These are phyloP conservation scores for Hydrolagus affinis DNA, from an alignment of 2,113 vertebrate genomes.

Conservation along the genomic window DNA sequence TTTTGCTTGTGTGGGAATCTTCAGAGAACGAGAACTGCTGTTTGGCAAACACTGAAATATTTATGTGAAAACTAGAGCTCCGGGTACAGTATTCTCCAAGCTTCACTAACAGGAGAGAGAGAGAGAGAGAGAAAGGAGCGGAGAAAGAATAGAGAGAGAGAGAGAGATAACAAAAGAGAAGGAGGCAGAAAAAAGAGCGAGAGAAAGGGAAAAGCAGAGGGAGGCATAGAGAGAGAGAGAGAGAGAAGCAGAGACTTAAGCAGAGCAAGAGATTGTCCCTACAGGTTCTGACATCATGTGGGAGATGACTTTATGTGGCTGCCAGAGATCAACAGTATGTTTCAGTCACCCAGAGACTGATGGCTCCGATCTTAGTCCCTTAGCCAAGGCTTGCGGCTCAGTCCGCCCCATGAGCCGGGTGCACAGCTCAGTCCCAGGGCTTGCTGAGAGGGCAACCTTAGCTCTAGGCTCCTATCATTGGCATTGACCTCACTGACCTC, in stretches of 20 bases:
- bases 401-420: too few species aligned
- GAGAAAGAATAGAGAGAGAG: background rate
- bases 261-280: background rate
- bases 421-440: too few species aligned
- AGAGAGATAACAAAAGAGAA: background rate
- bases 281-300: background rate
- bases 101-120: background rate
- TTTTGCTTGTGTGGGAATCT: background rate
- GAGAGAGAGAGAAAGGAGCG: background rate
- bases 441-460: too few species aligned
- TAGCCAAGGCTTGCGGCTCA: too few species aligned
- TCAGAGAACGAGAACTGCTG: background rate
- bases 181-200: background rate
- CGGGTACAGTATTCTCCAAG: background rate
- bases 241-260: slow-evolving; percentile 5
- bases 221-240: background rate
- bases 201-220: background rate
- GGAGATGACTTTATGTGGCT: background rate
- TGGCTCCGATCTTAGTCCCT: too few species aligned
- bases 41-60: slow-evolving; percentile 13
- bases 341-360: too few species aligned
- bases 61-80: background rate
- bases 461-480: too few species aligned
- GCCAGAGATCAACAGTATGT: too few species aligned
- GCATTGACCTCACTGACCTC: too few species aligned